Evolutionary conservation across 2,888 invertebrate genomes (phyloP).

Genomic region (Limenitis camilla): DNA sequence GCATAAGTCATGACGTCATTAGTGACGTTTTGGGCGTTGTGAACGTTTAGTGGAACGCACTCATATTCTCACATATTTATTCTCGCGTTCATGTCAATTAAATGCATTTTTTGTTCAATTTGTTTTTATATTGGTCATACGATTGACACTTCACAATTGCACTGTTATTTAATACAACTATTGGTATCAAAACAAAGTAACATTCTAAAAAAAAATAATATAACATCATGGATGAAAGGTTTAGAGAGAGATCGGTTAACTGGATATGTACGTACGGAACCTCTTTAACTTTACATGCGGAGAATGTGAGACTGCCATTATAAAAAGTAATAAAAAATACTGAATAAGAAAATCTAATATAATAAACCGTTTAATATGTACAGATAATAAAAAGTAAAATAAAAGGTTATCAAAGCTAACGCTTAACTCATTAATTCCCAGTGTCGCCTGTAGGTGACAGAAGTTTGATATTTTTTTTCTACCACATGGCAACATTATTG

Average conservation of each 20-base stretch:
- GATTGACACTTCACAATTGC: constrained; percentile 8
- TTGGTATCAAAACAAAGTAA: not conserved
- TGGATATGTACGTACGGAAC: constrained; percentile 46
- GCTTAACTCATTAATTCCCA: too few relatives aligned
- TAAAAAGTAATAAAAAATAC: too few relatives aligned
- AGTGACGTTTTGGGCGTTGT: too few relatives aligned
- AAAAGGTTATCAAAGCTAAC: too few relatives aligned
- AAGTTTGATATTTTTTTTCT: too few relatives aligned
- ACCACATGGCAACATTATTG: too few relatives aligned
- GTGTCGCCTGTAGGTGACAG: too few relatives aligned
- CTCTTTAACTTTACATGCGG: not conserved
- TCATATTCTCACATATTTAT: not conserved
- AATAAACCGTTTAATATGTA: too few relatives aligned
- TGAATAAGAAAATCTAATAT: too few relatives aligned
- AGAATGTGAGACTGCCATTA: not conserved
- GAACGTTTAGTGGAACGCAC: too few relatives aligned
- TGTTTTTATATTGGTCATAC: constrained; percentile 7
- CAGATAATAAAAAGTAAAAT: too few relatives aligned
- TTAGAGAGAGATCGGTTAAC: constrained; percentile 12
- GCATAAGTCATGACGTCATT: too few relatives aligned
- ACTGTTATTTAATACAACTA: constrained; percentile 6
- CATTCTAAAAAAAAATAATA: not conserved
- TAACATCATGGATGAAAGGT: not conserved
- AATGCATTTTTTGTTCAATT: not conserved
- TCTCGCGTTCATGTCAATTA: not conserved